Base-by-base conservation (phyloP, 1,140 invertebrate genomes). In the Apis cerana region DNA sequence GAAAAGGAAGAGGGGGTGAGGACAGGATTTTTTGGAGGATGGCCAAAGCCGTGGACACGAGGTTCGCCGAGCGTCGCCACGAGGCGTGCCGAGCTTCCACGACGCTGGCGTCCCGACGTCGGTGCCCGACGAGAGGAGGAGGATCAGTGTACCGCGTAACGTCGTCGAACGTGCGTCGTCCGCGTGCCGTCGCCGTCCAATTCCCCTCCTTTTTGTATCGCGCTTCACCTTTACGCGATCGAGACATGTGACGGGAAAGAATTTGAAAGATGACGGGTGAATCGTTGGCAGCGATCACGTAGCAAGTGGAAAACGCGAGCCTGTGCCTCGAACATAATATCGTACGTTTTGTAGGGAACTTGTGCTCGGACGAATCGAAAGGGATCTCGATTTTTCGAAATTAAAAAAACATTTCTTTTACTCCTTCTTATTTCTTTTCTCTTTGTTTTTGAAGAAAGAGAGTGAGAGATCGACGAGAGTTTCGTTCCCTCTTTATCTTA, bases 71-170 rank as follows among this genome's bases (percentile, higher is more conserved):
- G 68, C 79, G 52, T 48, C 69, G 64, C 13, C 27, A 64, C 84
- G 84, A 75, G 76, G 76, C 62, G 75, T 80, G 61, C 69, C 84
- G 88, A 72, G 64, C 68, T 65, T 54, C 62, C 80, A 76, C 88
- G 88, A 88, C 83, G 88, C 81, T 77, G 80, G 82, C 74, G 83
- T 76, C 62, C 48, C 80, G 75, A 69, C 87, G 82, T 78, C 88
- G 86, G 64, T 81, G 83, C 75, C 72, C 75, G 11, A 43, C 5
- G 33, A 43, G 33, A 43, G 33, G 56, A 75, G 64, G 54, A 19
- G 43, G 65, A 59, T 88, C 85, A 89, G 88, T 89, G 67, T 83
- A 65, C 85, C 88, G 88, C 88, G 85, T 80, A 87, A 75, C 84
- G 74, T 86, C 72, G 80, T 86, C 72, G 80, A 43, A 80, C 65